phyloP scores from a whole-genome alignment of 2,113 vertebrate genomes.

The Hippocampus comes region DNA sequence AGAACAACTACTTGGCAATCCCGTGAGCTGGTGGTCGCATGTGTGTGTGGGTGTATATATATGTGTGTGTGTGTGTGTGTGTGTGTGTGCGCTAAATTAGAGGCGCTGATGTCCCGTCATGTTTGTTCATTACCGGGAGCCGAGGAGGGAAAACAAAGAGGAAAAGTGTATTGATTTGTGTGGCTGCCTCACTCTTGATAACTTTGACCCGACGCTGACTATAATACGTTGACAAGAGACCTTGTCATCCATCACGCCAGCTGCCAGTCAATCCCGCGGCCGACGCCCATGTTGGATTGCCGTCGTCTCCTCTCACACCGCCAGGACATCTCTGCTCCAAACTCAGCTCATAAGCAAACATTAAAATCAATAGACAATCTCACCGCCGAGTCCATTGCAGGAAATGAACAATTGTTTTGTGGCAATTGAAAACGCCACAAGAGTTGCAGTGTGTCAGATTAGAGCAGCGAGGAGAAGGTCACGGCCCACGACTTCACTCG shows the following conservation, averaged over 20 bases:
- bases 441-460: slow-evolving; percentile 69
- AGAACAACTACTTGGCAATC: slow-evolving; percentile 51
- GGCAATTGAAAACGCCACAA: slow-evolving; percentile 71
- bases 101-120: slow-evolving; percentile 76
- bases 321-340: slow-evolving; percentile 22
- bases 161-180: slow-evolving; percentile 75
- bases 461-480: slow-evolving; percentile 59
- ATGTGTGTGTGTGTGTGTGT: slow-evolving; percentile 2
- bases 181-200: slow-evolving; percentile 68
- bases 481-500: slow-evolving; percentile 56
- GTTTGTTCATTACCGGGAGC: slow-evolving; percentile 75
- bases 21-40: slow-evolving; percentile 44
- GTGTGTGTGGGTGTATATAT: background rate
- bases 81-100: slow-evolving; percentile 61
- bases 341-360: slow-evolving; percentile 79
- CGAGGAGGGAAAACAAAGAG: slow-evolving; percentile 61
- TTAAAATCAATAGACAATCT: slow-evolving; percentile 90
- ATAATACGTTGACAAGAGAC: slow-evolving; percentile 76
- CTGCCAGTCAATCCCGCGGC: slow-evolving; percentile 59
- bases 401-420: slow-evolving; percentile 76
- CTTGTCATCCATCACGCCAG: slow-evolving; percentile 74
- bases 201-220: slow-evolving; percentile 73
- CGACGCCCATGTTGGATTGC: slow-evolving; percentile 48
- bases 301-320: slow-evolving; percentile 63
- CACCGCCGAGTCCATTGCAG: slow-evolving; percentile 79